Percentiles rank a stretch among this genome's conserved stretches.
Evolutionary conservation across 2,888 invertebrate species (phyloP).

Genomic region (Acanthosepion esculentum): DNA sequence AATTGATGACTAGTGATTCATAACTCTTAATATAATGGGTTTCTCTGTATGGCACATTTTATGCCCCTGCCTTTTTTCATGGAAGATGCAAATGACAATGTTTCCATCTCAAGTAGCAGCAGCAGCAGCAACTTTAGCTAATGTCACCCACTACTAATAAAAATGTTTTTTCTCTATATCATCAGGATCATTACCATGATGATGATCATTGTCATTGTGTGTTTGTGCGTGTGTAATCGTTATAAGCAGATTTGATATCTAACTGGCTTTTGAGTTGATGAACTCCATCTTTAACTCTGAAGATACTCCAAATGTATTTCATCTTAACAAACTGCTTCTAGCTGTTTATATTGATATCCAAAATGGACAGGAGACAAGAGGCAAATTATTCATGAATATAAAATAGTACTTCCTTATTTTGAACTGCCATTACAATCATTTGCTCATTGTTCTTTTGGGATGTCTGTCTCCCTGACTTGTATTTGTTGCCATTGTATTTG

Average conservation of each 20-base stretch:
- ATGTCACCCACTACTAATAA: background rate
- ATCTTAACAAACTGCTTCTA: background rate
- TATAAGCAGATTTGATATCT: background rate
- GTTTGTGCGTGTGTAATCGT: background rate
- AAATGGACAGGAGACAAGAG: slow-evolving; percentile 2
- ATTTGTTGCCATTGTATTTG: background rate
- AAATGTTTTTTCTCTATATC: background rate
- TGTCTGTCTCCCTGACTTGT: background rate
- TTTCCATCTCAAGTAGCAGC: background rate
- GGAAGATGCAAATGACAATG: slow-evolving; percentile 33
- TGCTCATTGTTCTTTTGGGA: background rate
- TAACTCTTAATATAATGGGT: slow-evolving; percentile 33
- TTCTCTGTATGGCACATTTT: slow-evolving; percentile 20
- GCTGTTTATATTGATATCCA: background rate
- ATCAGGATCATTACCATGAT: background rate
- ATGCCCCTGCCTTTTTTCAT: background rate
- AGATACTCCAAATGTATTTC: background rate
- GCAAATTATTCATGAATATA: background rate
- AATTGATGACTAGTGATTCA: slow-evolving; percentile 33
- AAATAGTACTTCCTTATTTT: background rate
- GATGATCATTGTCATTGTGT: background rate
- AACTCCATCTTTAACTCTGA: background rate
- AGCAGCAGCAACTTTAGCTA: background rate
- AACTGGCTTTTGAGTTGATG: background rate
- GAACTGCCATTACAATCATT: background rate